Conservation (phyloP, 1,140 invertebrate genomes). For the Diuraphis noxia region DNA sequence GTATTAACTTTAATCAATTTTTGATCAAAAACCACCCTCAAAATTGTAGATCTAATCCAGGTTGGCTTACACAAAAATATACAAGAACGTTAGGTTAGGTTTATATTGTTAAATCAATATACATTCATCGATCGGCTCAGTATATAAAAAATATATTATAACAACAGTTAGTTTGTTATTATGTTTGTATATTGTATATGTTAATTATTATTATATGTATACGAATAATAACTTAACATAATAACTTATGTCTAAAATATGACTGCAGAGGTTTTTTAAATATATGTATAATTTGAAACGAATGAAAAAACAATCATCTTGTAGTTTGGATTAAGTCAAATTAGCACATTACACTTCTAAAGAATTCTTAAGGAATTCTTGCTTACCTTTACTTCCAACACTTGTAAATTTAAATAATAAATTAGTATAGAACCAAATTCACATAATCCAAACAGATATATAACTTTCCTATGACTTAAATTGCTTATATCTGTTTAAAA, state of each 20-base stretch:
- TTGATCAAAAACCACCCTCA: not conserved
- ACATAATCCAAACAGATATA: not conserved
- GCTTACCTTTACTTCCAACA: not conserved
- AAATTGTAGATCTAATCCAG: not conserved
- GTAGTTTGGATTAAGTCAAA: not conserved
- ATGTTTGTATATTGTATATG: no score
- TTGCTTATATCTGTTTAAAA: not conserved
- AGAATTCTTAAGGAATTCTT: not conserved
- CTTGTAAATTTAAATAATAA: not conserved
- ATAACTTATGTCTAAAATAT: not conserved
- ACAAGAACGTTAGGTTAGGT: no score
- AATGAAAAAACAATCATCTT: not conserved
- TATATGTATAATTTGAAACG: not conserved
- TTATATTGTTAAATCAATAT: no score
- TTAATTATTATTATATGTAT: not conserved
- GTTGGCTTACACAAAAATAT: no score
- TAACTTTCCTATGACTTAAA: not conserved
- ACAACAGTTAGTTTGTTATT: no score
- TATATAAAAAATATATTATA: no score
- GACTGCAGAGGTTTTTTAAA: not conserved
- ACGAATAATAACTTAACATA: no score
- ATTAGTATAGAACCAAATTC: not conserved
- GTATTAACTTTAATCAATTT: not conserved
- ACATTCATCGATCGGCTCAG: no score
- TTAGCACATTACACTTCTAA: not conserved